These are phyloP conservation scores for Lasius platythorax DNA, from an alignment of 2,888 invertebrate genomes.

Conservation along the genomic window DNA sequence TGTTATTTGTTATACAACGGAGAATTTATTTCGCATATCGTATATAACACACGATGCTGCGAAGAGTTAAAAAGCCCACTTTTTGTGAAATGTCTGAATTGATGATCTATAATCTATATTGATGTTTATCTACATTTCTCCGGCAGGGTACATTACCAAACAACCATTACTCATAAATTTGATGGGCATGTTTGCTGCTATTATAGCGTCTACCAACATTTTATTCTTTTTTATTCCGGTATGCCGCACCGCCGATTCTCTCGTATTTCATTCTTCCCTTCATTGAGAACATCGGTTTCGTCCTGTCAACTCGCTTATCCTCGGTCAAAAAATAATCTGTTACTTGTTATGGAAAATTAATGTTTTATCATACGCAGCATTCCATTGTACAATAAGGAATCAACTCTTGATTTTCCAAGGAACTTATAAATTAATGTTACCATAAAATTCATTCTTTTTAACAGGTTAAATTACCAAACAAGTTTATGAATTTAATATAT, in stretches of 20 bases:
- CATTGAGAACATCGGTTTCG: conserved; percentile 38
- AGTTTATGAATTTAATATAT: not conserved
- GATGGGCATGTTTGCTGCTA: conserved; percentile 44
- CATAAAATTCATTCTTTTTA: not conserved
- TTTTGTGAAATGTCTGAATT: conserved; percentile 33
- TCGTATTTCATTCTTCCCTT: conserved; percentile 44
- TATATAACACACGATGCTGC: conserved; percentile 24
- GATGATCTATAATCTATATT: conserved; percentile 46
- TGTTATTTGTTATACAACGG: conserved; percentile 35
- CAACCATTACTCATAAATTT: conserved; percentile 52
- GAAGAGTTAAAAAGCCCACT: conserved; percentile 31
- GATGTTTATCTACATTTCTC: conserved; percentile 49
- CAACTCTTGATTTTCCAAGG: not conserved
- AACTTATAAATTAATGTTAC: conserved; percentile 1
- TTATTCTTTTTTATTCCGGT: conserved; percentile 23
- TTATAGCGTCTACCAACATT: conserved; percentile 31
- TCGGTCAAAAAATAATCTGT: conserved; percentile 9
- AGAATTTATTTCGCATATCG: conserved; percentile 8
- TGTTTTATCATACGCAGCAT: not conserved
- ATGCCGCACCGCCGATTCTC: not conserved
- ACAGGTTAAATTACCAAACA: no score
- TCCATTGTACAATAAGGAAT: not conserved
- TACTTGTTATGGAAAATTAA: conserved; percentile 29
- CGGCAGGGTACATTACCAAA: conserved; percentile 39
- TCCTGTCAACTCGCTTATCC: not conserved